Evolutionary conservation across 2,797 vertebrate genomes (phyloP), one percentile per base, ranked within the genome.

Genomic region (Simalia tracyae): DNA sequence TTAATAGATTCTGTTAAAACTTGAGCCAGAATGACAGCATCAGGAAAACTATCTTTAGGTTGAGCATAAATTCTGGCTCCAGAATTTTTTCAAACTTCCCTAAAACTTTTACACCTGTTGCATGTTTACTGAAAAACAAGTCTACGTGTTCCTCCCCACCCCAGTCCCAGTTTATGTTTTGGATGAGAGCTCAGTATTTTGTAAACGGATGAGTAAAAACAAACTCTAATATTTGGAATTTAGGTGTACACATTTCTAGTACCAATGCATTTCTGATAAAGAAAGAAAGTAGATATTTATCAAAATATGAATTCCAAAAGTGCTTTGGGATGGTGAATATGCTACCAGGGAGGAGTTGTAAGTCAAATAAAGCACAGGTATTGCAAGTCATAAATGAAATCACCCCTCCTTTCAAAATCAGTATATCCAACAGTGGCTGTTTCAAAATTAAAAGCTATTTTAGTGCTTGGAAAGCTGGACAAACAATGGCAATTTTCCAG

Each of bases 331-430:
- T 22, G 72, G 19, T 42, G 19, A 81, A 46, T 4, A 22, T 81
- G 36, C 72, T 46, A n/a, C 31, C 72, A 90, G 54, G 84, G 88
- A 31, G 61, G 90, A 88, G 56, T 12, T 31, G 24, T 50, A 57
- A 31, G 63, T 72, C 46, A 0, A 19, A 0, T 94, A 92, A 64
- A 90, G 66, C 26, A 91, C 2, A 1, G 56, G 90, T 89, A 92
- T 0, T 68, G 72, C 72, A 68, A 36, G 31, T 76, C 63, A 84
- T 87, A 60, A 89, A 93, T 36, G 19, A 90, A 91, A 89, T 68
- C 0, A 6, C 19, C 50, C 54, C 1, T 87, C 72, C 90, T 94
- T 94, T 93, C 10, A 91, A 84, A 57, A 91, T 92, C 92, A 84
- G 0, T 50, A 86, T n/a, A 0, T 88, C 84, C 86, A 84, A 2